Percentiles rank a stretch among this genome's conserved stretches.
Conservation (phyloP, 2,113 vertebrate species). For the Neolamprologus sp. region DNA sequence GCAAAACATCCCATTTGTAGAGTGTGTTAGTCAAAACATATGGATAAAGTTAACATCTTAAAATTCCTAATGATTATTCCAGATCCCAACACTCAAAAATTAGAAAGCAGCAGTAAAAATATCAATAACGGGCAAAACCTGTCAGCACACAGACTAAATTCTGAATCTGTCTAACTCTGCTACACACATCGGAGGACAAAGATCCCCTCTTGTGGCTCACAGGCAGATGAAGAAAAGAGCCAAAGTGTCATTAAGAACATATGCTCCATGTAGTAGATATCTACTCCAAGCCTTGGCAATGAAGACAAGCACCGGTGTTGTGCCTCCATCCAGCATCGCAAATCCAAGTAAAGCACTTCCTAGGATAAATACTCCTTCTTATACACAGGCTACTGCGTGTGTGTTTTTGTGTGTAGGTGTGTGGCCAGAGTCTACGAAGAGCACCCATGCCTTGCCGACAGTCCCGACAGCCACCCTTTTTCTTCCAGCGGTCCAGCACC, state of each 20-base stretch:
- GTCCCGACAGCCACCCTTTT: slow-evolving; percentile 13
- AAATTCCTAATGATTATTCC: background rate
- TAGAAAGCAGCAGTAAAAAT: background rate
- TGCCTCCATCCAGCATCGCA: slow-evolving; percentile 10
- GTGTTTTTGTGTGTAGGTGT: background rate
- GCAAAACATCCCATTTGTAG: background rate
- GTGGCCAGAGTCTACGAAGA: background rate
- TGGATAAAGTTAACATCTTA: background rate
- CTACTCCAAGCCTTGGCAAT: background rate
- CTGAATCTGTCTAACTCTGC: background rate
- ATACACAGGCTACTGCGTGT: slow-evolving; percentile 14
- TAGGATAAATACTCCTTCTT: slow-evolving; percentile 38
- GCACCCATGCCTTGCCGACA: slow-evolving; percentile 2
- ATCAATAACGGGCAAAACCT: background rate
- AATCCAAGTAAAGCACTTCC: slow-evolving; percentile 12
- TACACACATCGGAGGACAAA: background rate
- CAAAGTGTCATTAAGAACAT: background rate
- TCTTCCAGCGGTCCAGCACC: background rate
- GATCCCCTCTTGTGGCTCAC: background rate
- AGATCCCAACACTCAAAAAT: background rate
- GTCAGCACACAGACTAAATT: background rate
- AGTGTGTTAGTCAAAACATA: background rate
- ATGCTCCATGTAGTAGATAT: background rate
- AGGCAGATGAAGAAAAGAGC: background rate
- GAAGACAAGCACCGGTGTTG: background rate